These are phyloP conservation scores for Venustaconcha ellipsiformis DNA, from an alignment of 1,140 invertebrate species.

Conservation along the genomic window DNA sequence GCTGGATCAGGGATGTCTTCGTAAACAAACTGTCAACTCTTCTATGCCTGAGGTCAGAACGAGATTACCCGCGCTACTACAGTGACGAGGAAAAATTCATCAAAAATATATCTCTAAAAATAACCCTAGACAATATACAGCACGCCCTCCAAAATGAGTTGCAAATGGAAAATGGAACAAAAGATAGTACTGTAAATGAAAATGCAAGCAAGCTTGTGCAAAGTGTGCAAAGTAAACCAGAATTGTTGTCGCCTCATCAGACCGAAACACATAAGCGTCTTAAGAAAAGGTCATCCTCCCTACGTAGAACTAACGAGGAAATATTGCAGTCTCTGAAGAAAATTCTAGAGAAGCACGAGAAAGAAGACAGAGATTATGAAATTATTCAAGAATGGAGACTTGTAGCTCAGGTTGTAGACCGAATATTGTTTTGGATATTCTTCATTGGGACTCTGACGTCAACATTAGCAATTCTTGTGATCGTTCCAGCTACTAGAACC, in stretches of 20 bases:
- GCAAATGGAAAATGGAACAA: constrained; percentile 42
- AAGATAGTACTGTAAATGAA: neutral
- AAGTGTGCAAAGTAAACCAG: neutral
- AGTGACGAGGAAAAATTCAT: constrained; percentile 36
- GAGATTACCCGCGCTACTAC: constrained; percentile 1
- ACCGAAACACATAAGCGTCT: neutral
- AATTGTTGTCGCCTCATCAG: neutral
- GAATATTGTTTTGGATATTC: constrained; percentile 75
- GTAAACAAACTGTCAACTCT: constrained; percentile 31
- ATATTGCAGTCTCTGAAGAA: constrained; percentile 58
- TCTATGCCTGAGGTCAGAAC: constrained; percentile 16
- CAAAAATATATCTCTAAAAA: constrained; percentile 53
- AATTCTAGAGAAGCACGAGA: constrained; percentile 58
- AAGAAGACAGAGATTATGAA: constrained; percentile 47
- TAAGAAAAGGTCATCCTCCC: constrained; percentile 4
- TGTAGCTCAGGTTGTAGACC: constrained; percentile 73
- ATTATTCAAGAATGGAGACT: constrained; percentile 73
- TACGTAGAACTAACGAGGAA: constrained; percentile 53
- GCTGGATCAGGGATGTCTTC: constrained; percentile 53
- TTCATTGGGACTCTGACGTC: constrained; percentile 71
- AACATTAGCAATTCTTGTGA: constrained; percentile 70
- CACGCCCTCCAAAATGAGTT: constrained; percentile 60
- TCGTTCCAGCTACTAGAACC: constrained; percentile 34
- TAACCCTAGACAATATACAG: constrained; percentile 62
- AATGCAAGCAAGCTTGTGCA: neutral